Evolutionary conservation across 2,888 invertebrate genomes (phyloP).

Genomic region (Steromphala cineraria): DNA sequence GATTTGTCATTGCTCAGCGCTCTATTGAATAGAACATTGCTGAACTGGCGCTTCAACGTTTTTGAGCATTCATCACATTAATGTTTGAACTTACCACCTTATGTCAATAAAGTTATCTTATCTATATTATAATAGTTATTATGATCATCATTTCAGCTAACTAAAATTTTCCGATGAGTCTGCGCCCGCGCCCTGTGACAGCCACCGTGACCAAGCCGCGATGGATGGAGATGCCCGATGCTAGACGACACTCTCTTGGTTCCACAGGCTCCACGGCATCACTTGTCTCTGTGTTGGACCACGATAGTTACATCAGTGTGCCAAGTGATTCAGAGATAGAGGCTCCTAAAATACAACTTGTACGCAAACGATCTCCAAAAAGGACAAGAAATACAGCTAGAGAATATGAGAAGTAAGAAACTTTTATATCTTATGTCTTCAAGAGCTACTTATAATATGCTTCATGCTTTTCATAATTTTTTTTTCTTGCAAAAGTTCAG

Average conservation of each 20-base stretch:
- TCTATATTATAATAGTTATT: neutral
- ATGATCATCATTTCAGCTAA: neutral
- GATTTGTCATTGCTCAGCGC: too few relatives aligned
- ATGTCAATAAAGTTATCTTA: too few relatives aligned
- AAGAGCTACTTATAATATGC: too few relatives aligned
- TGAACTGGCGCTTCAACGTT: too few relatives aligned
- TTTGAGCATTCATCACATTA: too few relatives aligned
- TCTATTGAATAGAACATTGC: too few relatives aligned
- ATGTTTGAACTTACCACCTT: too few relatives aligned
- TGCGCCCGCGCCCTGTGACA: conserved; percentile 71
- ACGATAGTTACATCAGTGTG: conserved; percentile 67
- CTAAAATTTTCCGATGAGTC: conserved; percentile 48
- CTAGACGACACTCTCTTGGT: conserved; percentile 55
- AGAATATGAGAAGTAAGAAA: neutral
- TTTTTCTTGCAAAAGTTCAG: too few relatives aligned
- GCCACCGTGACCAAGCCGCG: conserved; percentile 70
- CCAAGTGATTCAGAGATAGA: conserved; percentile 51
- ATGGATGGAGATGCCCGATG: conserved; percentile 63
- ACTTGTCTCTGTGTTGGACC: conserved; percentile 69
- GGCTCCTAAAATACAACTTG: neutral
- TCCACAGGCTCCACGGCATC: conserved; percentile 71
- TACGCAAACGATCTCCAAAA: conserved; percentile 12
- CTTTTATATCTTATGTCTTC: neutral
- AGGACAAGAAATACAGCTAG: neutral
- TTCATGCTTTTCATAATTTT: too few relatives aligned